These are phyloP conservation scores for Philotrypesis tridentata DNA, from an alignment of 1,140 invertebrate species.

Conservation along the genomic window DNA sequence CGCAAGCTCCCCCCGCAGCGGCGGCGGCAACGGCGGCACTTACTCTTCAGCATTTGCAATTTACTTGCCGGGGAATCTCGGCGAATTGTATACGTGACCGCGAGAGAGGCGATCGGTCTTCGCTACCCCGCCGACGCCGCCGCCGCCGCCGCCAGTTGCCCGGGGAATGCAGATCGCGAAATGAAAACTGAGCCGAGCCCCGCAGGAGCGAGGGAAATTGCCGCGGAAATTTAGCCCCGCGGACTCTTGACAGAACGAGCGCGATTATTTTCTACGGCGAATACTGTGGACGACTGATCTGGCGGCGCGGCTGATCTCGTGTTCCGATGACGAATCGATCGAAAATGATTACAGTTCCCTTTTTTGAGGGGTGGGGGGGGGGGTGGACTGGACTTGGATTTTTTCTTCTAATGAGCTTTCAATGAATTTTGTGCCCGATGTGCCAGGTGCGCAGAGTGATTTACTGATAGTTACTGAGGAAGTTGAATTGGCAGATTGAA, in stretches of 20 bases:
- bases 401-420: background rate
- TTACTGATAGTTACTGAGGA: background rate
- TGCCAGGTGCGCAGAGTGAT: background rate
- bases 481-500: background rate
- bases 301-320: background rate
- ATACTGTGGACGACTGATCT: background rate
- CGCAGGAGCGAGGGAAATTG: background rate
- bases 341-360: no score
- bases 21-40: slow-evolving; percentile 10
- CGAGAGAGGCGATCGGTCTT: slow-evolving; percentile 17
- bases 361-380: no score
- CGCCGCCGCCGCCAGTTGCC: no score
- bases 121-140: background rate
- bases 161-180: slow-evolving; percentile 29
- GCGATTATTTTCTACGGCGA: background rate
- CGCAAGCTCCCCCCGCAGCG: slow-evolving; percentile 5
- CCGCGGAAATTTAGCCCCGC: background rate
- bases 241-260: slow-evolving; percentile 17
- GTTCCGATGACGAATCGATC: background rate
- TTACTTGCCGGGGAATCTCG: slow-evolving; percentile 36
- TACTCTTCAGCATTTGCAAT: slow-evolving; percentile 48
- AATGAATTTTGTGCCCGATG: background rate
- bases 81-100: slow-evolving; percentile 42
- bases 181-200: slow-evolving; percentile 28
- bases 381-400: background rate